Conservation (phyloP, 2,888 invertebrate genomes). For the Nomada fabriciana region DNA sequence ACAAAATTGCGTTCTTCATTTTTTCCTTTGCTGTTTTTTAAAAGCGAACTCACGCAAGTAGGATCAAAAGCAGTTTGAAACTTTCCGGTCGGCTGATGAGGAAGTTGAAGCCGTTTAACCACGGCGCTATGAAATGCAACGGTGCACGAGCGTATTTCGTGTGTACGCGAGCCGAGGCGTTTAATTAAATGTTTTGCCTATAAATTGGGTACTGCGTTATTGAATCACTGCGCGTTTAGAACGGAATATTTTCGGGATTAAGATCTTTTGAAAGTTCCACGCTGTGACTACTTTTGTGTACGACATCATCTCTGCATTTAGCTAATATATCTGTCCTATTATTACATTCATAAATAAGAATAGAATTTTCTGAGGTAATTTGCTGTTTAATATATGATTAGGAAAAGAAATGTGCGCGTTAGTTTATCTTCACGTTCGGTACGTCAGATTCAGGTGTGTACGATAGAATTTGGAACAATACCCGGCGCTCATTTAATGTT, state of each 20-base stretch:
- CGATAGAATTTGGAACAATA: neutral
- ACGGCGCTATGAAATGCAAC: neutral
- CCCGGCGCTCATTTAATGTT: neutral
- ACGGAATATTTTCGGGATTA: neutral
- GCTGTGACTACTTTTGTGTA: too few species aligned
- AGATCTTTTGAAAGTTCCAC: too few species aligned
- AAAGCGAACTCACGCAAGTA: neutral
- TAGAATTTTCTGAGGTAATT: too few species aligned
- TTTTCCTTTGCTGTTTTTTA: neutral
- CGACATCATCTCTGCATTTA: too few species aligned
- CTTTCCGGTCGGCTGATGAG: conserved; percentile 1
- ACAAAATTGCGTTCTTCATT: too few species aligned
- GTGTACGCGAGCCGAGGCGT: neutral
- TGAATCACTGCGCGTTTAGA: neutral
- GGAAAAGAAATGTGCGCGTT: too few species aligned
- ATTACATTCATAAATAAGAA: too few species aligned
- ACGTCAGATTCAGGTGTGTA: neutral
- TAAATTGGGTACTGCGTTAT: neutral
- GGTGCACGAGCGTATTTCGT: neutral
- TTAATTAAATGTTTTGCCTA: conserved; percentile 11
- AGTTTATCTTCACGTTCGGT: fast-evolving
- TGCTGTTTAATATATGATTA: too few species aligned
- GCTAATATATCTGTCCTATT: too few species aligned
- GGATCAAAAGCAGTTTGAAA: neutral
- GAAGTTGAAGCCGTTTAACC: conserved; percentile 16